Evolutionary conservation across 2,888 invertebrate genomes (phyloP), one percentile per base, ranked within the genome.

Genomic region (Acrobasis consociella): DNA sequence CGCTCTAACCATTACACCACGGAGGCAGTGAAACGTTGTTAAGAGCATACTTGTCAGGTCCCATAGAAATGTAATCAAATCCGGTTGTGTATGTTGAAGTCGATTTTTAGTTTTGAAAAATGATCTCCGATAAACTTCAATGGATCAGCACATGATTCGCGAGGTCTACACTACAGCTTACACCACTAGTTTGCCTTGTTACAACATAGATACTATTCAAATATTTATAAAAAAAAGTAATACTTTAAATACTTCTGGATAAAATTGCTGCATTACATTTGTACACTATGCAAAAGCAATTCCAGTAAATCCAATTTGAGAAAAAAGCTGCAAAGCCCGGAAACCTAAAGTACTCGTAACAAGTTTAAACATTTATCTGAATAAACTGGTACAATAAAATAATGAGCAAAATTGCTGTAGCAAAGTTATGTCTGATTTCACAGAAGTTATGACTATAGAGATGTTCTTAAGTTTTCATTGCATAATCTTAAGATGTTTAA

Each of bases 241-340:
- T 46, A 13, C 5, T 46, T n/a, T 46, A 3, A 0, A 46, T 46
- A 46, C n/a, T 13, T 42, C 11, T 13, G 10, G 10, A 42, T 42
- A 42, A 42, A 10, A n/a, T 7, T 11, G n/a, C n/a, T n/a, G n/a
- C 46, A 46, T 46, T n/a, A 1, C 1, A 38, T 64, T 62, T 50
- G 31, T 60, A 50, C 13, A 31, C 64, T 63, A 67, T 62, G 31
- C 59, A 51, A 42, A 50, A 56, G 31, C 46, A 52, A 52, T 52
- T 31, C n/a, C 13, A 52, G 31, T 1, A 31, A 37, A 31, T 13
- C 11, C 17, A 13, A 52, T 52, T 52, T 52, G 10, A 31, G 13
- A 7, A 22, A 52, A 52, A 22, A 22, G 8, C 31, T 2, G 13
- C 9, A 31, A 31, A 22, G 5, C 22, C 22, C 38, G 11, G 49